phyloP scores from a whole-genome alignment of 2,113 vertebrate species.

The Canis aureus region DNA sequence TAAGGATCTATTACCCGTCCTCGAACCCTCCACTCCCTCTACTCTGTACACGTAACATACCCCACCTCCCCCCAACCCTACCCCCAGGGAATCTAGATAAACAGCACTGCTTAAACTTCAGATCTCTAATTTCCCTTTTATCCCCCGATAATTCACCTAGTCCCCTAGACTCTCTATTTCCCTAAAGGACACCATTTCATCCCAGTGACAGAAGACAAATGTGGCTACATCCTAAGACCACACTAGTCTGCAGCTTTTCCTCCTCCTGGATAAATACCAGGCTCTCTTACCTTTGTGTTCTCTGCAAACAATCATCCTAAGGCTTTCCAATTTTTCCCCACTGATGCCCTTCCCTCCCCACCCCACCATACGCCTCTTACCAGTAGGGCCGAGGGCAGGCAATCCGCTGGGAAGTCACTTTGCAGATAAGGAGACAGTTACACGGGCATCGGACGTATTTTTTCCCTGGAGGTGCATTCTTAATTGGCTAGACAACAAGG shows the following conservation, averaged over 20 bases:
- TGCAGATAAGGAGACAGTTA: conserved; percentile 96
- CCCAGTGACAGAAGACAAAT: background rate
- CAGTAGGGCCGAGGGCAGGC: conserved; percentile 95
- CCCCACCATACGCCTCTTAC: conserved; percentile 84
- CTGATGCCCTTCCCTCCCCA: background rate
- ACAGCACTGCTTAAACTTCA: background rate
- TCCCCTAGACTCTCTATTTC: background rate
- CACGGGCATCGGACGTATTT: conserved; percentile 96
- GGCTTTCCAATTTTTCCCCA: background rate
- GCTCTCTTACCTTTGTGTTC: background rate
- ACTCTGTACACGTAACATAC: background rate
- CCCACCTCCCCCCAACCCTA: background rate
- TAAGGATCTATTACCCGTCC: background rate
- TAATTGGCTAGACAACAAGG: conserved; percentile 91
- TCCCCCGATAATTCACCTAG: background rate
- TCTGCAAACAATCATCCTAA: background rate
- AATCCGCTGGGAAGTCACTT: conserved; percentile 95
- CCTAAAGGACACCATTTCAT: background rate
- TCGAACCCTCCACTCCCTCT: background rate
- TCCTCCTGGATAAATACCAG: background rate
- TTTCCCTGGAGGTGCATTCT: conserved; percentile 95
- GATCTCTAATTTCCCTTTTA: background rate
- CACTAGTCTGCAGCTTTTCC: background rate
- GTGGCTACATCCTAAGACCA: background rate
- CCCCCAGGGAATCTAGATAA: background rate